These are phyloP conservation scores for Cryptus viduatorius DNA, from an alignment of 2,888 invertebrate genomes.

Conservation along the genomic window DNA sequence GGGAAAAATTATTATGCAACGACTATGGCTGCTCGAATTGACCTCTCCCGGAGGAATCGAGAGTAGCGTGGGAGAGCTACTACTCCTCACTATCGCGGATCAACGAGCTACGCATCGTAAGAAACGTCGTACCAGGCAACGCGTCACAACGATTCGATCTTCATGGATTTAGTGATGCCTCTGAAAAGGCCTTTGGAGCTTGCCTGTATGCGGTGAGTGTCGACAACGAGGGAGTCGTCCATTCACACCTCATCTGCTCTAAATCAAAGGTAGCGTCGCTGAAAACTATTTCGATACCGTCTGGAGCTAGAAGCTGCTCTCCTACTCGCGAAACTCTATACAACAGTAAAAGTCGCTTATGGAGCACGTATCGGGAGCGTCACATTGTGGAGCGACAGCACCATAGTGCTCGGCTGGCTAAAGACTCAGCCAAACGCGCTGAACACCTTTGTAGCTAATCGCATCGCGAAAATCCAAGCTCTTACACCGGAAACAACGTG, in stretches of 20 bases:
- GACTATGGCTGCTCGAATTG: constrained; percentile 38
- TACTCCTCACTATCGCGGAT: constrained; percentile 25
- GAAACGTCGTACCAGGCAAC: constrained; percentile 44
- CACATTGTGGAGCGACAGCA: constrained; percentile 70
- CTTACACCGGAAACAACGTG: constrained; percentile 48
- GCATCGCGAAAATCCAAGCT: constrained; percentile 69
- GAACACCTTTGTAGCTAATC: constrained; percentile 70
- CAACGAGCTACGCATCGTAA: constrained; percentile 20
- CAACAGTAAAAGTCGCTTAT: constrained; percentile 31
- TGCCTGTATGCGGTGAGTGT: constrained; percentile 39
- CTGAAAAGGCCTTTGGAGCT: constrained; percentile 46
- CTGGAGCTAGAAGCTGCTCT: constrained; percentile 73
- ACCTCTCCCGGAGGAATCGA: constrained; percentile 28
- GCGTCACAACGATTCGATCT: constrained; percentile 26
- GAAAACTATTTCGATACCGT: constrained; percentile 71
- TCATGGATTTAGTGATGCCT: constrained; percentile 38
- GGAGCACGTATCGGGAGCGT: constrained; percentile 2
- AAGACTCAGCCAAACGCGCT: constrained; percentile 55
- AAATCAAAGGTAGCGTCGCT: constrained; percentile 70
- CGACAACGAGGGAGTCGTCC: neutral
- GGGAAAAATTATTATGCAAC: constrained; percentile 51
- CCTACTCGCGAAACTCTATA: constrained; percentile 63
- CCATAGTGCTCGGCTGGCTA: constrained; percentile 71
- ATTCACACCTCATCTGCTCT: constrained; percentile 29
- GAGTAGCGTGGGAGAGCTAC: constrained; percentile 28